These are phyloP conservation scores for Bombus affinis DNA, from an alignment of 1,140 invertebrate genomes.

Conservation along the genomic window DNA sequence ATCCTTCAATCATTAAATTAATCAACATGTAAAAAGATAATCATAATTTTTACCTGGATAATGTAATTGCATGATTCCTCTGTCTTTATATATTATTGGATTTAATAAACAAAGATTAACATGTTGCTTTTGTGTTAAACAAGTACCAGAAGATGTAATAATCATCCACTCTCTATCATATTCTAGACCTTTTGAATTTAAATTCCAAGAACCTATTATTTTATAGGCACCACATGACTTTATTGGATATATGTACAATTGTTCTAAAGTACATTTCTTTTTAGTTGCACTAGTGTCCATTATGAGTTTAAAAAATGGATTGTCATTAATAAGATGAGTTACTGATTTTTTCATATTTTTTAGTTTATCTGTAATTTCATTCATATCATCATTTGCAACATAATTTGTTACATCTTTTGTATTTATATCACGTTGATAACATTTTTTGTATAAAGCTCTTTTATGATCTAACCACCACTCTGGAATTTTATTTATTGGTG, in stretches of 20 bases:
- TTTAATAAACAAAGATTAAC: slow-evolving; percentile 91
- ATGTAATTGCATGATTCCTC: slow-evolving; percentile 85
- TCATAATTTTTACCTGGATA: slow-evolving; percentile 85
- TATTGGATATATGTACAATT: slow-evolving; percentile 94
- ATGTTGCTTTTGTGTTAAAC: slow-evolving; percentile 94
- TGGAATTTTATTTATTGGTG: slow-evolving; percentile 71
- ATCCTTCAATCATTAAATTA: not conserved
- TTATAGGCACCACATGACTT: slow-evolving; percentile 95
- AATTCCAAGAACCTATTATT: slow-evolving; percentile 87
- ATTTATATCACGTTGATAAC: slow-evolving; percentile 26
- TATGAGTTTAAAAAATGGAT: not conserved
- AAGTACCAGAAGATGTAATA: slow-evolving; percentile 89
- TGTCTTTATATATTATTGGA: slow-evolving; percentile 87
- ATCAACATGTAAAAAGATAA: not conserved
- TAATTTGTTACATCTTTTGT: not conserved
- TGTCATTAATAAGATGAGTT: slow-evolving; percentile 24
- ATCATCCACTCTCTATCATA: slow-evolving; percentile 98
- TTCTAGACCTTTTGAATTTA: slow-evolving; percentile 89
- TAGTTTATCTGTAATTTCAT: slow-evolving; percentile 9
- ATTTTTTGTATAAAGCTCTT: slow-evolving; percentile 49
- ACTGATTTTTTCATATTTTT: slow-evolving; percentile 3
- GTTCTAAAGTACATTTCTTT: slow-evolving; percentile 57
- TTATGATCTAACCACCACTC: slow-evolving; percentile 68
- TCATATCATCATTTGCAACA: not conserved
- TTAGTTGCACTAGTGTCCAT: not conserved